A percentile compares a stretch with the other conserved stretches of the same genome.
These are phyloP conservation scores for Panagrolaimus sp. DNA, from an alignment of 1,140 invertebrate species.

Conservation along the genomic window DNA sequence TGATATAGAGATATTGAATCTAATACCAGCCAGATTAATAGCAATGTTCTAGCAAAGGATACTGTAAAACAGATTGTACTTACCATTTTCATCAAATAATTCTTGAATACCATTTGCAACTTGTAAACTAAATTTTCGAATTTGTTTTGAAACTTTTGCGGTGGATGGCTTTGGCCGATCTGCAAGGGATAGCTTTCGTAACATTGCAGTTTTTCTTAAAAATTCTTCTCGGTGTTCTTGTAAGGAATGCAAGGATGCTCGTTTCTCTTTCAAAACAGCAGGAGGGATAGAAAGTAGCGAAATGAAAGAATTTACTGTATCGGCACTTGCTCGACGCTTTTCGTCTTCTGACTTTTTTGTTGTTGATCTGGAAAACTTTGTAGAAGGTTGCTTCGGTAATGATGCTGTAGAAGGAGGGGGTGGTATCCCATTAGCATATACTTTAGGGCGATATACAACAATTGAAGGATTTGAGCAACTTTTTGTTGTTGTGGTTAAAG, in stretches of 20 bases:
- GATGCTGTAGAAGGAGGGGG: no score
- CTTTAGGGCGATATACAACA: no score
- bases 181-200: background rate
- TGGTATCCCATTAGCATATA: no score
- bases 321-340: background rate
- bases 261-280: background rate
- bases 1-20: no score
- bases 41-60: no score
- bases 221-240: constrained; percentile 1
- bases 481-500: no score
- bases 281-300: background rate
- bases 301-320: background rate
- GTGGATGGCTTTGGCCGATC: background rate
- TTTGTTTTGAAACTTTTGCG: background rate
- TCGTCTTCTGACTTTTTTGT: no score
- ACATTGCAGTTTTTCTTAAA: background rate
- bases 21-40: no score
- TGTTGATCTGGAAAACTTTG: no score
- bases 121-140: background rate
- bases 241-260: background rate
- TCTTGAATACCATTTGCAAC: constrained; percentile 13
- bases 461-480: no score
- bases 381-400: no score
- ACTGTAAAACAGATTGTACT: background rate
- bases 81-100: constrained; percentile 8